Base-by-base conservation (phyloP, 2,113 vertebrate genomes). In the Mormyrus iriodes region DNA sequence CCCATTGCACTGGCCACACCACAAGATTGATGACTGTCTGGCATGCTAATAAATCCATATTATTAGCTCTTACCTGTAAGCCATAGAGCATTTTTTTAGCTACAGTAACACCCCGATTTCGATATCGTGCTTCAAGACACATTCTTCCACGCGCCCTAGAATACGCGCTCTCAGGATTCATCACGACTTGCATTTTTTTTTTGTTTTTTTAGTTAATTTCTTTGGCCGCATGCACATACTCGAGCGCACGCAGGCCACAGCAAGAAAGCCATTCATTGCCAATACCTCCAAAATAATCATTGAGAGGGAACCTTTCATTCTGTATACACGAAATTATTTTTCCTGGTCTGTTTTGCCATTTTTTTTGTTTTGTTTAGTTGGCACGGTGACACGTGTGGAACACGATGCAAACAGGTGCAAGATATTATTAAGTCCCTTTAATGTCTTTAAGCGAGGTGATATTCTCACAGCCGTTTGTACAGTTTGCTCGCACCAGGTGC, bases 361-460 rank as follows among this genome's bases (percentile, higher is more conserved):
- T 94, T 13, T 84, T 49, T 94, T 7, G 55, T 92, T 95, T 95
- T 95, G 92, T 94, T 91, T 91, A 92, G 94, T 94, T 94, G 94
- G 92, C 94, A 94, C 91, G 92, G 94, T 92, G 93, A 95, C 94
- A 93, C 91, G 91, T 89, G 90, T 89, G 90, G 92, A 94, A 94
- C 93, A 93, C 91, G 94, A 95, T 92, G 91, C 91, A 91, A 92
- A 92, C 92, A 91, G 92, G 55, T 89, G 89, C 82, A 46, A 61
- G 55, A 90, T 84, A 88, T 89, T 73, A 95, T 94, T 93, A 94
- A 94, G 93, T 90, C 93, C 91, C 27, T 88, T 88, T 93, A 91
- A 95, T 93, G 94, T 95, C 93, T 93, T 90, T 92, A 88, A 76
- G 92, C 65, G 90, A 95, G 93, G 93, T 92, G 90, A 94, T 94